These are phyloP conservation scores for Colossoma macropomum DNA, from an alignment of 2,113 vertebrate species.

Conservation along the genomic window DNA sequence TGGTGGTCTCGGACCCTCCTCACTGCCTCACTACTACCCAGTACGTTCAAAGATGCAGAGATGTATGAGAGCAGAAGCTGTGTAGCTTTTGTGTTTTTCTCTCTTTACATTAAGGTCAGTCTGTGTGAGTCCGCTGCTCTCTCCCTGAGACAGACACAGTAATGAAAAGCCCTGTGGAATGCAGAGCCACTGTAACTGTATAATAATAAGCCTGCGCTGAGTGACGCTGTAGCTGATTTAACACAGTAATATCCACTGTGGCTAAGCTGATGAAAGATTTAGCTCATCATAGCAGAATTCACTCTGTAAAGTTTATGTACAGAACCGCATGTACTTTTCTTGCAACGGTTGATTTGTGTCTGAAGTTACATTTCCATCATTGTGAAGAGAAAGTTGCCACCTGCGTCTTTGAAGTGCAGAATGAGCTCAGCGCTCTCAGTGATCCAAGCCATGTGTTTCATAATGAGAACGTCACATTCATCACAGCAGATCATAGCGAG, in stretches of 20 bases:
- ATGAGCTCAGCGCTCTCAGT: not conserved
- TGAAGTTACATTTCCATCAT: not conserved
- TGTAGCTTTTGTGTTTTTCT: not conserved
- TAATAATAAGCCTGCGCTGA: conserved; percentile 43
- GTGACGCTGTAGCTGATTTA: conserved; percentile 3
- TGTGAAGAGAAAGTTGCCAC: not conserved
- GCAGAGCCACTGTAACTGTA: conserved; percentile 3
- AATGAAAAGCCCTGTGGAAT: conserved; percentile 30
- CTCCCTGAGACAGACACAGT: not conserved
- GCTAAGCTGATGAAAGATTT: not conserved
- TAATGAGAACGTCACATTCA: conserved; percentile 1
- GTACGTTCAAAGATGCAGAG: conserved; percentile 10
- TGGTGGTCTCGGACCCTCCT: conserved; percentile 3
- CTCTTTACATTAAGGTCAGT: not conserved
- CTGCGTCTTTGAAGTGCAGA: not conserved
- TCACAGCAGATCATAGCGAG: not conserved
- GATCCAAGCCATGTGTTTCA: conserved; percentile 1
- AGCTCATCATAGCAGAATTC: not conserved
- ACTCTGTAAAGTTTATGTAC: not conserved
- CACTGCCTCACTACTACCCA: not conserved
- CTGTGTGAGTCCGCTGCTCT: not conserved
- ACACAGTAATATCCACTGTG: conserved; percentile 5
- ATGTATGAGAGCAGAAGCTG: not conserved
- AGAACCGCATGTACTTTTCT: not conserved
- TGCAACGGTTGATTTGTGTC: not conserved